These are phyloP conservation scores for Electrona antarctica DNA, from an alignment of 2,113 vertebrate genomes.

Conservation along the genomic window DNA sequence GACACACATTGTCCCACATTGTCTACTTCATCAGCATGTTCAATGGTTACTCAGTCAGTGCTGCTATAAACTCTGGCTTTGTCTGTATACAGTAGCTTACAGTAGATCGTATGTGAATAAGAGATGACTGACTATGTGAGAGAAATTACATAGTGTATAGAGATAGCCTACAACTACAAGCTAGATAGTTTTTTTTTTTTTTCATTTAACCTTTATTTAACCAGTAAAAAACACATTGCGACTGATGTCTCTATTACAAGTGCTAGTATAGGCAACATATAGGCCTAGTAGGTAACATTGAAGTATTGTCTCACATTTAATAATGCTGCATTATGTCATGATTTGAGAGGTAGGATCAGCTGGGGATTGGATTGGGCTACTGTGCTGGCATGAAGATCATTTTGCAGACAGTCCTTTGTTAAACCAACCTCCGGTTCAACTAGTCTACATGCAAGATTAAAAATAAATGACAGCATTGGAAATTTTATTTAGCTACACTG, in stretches of 20 bases:
- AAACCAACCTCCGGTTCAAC: constrained; percentile 7
- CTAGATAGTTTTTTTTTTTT: too few relatives aligned
- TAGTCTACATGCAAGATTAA: constrained; percentile 2
- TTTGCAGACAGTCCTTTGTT: not conserved
- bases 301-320: too few relatives aligned
- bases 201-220: too few relatives aligned
- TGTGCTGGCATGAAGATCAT: not conserved
- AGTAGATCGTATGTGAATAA: not conserved
- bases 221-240: too few relatives aligned
- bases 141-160: not conserved
- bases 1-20: constrained; percentile 22
- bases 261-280: too few relatives aligned
- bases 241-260: too few relatives aligned
- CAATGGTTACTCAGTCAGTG: not conserved
- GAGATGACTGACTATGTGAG: not conserved
- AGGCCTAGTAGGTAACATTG: too few relatives aligned
- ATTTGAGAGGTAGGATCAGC: constrained; percentile 25
- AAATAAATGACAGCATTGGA: too few relatives aligned
- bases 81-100: too few relatives aligned
- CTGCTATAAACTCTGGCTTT: too few relatives aligned
- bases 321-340: constrained; percentile 26
- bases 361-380: constrained; percentile 3
- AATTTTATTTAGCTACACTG: too few relatives aligned
- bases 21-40: constrained; percentile 9
- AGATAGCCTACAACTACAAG: not conserved